These are phyloP conservation scores for Drosophila suboccidentalis DNA, from an alignment of 2,888 invertebrate species.

Conservation along the genomic window DNA sequence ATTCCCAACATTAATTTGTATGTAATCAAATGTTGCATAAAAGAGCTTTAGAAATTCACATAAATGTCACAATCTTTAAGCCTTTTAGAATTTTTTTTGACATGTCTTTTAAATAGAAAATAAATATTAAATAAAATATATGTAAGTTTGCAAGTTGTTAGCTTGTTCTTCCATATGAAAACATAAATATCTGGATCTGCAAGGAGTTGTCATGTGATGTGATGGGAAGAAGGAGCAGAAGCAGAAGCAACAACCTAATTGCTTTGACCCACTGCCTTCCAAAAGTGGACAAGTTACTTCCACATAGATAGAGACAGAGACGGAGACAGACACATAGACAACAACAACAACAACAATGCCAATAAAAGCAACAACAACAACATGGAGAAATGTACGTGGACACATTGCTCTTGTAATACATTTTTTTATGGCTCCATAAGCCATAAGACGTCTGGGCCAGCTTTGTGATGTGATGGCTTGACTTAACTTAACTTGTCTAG, in stretches of 20 bases:
- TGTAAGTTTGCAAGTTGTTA: not conserved
- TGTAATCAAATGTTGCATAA: no score
- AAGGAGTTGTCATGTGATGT: not conserved
- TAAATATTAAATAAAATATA: not conserved
- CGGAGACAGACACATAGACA: slow-evolving; percentile 21
- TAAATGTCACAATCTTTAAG: not conserved
- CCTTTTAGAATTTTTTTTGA: not conserved
- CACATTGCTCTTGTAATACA: slow-evolving; percentile 54
- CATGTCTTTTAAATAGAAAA: not conserved
- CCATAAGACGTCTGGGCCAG: slow-evolving; percentile 51
- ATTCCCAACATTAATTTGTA: no score
- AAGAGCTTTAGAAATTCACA: not conserved
- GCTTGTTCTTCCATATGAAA: not conserved
- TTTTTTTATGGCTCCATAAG: slow-evolving; percentile 58
- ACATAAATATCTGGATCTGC: slow-evolving; percentile 1
- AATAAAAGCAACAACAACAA: slow-evolving; percentile 5
- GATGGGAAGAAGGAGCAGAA: not conserved
- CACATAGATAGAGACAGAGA: slow-evolving; percentile 1
- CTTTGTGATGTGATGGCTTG: slow-evolving; percentile 14
- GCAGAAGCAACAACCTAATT: slow-evolving; percentile 60
- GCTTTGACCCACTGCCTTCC: slow-evolving; percentile 66
- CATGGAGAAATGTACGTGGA: slow-evolving; percentile 33
- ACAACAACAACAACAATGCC: slow-evolving; percentile 37
- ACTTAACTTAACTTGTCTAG: slow-evolving; percentile 4
- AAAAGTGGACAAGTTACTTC: slow-evolving; percentile 55